Evolutionary conservation across 1,140 invertebrate genomes (phyloP).

Genomic region (Hylaeus volcanicus): DNA sequence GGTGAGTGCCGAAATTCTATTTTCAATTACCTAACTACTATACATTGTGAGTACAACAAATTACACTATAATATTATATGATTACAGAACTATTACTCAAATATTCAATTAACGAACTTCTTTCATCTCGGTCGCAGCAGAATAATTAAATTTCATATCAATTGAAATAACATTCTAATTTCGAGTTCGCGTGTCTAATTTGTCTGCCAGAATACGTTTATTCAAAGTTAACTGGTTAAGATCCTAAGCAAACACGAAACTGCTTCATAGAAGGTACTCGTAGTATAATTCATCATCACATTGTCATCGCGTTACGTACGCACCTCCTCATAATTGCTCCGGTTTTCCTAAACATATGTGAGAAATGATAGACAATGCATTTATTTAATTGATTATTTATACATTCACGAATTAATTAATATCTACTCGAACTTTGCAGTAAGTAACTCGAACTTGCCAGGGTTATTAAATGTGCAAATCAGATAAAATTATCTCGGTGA

Average conservation of each 20-base stretch:
- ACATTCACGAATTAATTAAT: too few species aligned
- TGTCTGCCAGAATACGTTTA: neutral
- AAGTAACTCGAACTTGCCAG: too few species aligned
- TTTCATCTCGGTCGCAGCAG: neutral
- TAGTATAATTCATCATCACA: neutral
- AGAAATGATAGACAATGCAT: neutral
- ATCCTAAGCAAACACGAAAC: neutral
- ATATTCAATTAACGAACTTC: neutral
- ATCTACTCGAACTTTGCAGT: too few species aligned
- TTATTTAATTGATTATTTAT: too few species aligned
- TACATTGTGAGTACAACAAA: neutral
- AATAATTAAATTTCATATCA: neutral
- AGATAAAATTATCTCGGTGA: too few species aligned
- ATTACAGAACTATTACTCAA: neutral
- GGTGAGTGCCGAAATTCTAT: conserved; percentile 11
- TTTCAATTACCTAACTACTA: too few species aligned
- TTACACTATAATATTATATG: too few species aligned
- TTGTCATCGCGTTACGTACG: neutral
- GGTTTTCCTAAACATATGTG: neutral
- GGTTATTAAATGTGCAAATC: too few species aligned
- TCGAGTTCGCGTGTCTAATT: conserved; percentile 10
- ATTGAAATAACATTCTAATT: conserved; percentile 2
- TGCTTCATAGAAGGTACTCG: neutral
- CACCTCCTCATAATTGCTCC: neutral
- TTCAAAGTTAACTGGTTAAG: conserved; percentile 19